A percentile compares a stretch with the other conserved stretches of the same genome.
Conservation (phyloP, 92 coral and sea anemone genomes). For the Porites evermanni region DNA sequence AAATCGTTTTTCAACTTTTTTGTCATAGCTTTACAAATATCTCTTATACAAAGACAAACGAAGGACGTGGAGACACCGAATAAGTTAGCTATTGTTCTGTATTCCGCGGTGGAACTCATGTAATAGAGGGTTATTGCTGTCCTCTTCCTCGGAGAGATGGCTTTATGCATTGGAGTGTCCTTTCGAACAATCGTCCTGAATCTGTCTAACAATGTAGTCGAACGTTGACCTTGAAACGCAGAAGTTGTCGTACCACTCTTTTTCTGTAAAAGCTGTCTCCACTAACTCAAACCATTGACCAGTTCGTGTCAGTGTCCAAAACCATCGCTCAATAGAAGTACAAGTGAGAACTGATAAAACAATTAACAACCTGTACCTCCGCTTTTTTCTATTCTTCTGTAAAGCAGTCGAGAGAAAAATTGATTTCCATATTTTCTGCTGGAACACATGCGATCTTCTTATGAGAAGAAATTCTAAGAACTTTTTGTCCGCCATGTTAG, state of each 20-base stretch:
- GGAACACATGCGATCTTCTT: no score
- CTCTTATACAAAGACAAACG: slow-evolving; percentile 56
- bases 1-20: slow-evolving; percentile 7
- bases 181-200: slow-evolving; percentile 44
- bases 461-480: no score
- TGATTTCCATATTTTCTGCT: no score
- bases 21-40: slow-evolving; percentile 47
- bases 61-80: slow-evolving; percentile 65
- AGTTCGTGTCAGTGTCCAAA: slow-evolving; percentile 36
- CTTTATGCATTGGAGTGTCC: slow-evolving; percentile 57
- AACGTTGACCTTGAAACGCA: slow-evolving; percentile 58
- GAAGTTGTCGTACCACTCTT: slow-evolving; percentile 68
- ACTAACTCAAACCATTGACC: slow-evolving; percentile 36
- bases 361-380: no score
- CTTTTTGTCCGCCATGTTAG: no score
- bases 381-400: no score
- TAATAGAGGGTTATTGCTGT: slow-evolving; percentile 63
- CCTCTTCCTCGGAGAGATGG: slow-evolving; percentile 49
- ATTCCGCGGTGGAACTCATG: slow-evolving; percentile 63
- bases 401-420: no score
- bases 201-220: slow-evolving; percentile 37
- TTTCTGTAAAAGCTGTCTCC: slow-evolving; percentile 43
- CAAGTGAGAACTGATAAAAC: neutral
- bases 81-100: slow-evolving; percentile 60
- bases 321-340: slow-evolving; percentile 24